A percentile compares a stretch with the other conserved stretches of the same genome.
Evolutionary conservation across 2,113 vertebrate species (phyloP).

Genomic region (Emydocephalus ijimae): DNA sequence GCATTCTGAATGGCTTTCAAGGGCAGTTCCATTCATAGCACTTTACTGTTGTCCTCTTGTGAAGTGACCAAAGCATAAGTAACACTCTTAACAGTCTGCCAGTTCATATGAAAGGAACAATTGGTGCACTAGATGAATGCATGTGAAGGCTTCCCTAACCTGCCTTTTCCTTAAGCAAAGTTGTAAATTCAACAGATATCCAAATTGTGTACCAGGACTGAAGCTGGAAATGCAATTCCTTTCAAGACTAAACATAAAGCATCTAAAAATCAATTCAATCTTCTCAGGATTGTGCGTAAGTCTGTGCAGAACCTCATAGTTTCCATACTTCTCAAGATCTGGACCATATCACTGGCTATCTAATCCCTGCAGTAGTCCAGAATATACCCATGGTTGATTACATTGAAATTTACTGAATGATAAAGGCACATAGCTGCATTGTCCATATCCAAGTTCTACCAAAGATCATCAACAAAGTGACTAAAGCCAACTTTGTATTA

Average conservation of each 20-base stretch:
- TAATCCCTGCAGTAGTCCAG: not conserved
- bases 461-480: not conserved
- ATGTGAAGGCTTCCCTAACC: not conserved
- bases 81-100: not conserved
- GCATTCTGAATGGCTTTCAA: not conserved
- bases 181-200: not conserved
- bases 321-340: not conserved
- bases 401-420: not conserved
- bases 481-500: not conserved
- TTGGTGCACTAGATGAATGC: not conserved
- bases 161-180: not conserved
- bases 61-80: not conserved
- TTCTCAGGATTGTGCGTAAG: not conserved
- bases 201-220: not conserved
- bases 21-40: not conserved
- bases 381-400: not conserved
- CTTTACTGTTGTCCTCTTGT: not conserved
- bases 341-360: not conserved
- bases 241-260: not conserved
- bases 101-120: not conserved
- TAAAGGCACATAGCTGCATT: not conserved
- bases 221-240: not conserved
- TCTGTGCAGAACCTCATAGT: not conserved
- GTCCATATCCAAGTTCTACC: not conserved
- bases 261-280: not conserved